A percentile compares a stretch with the other conserved stretches of the same genome.
Evolutionary conservation across 2,888 invertebrate species (phyloP).

Genomic region (Boloria euphrosyne): DNA sequence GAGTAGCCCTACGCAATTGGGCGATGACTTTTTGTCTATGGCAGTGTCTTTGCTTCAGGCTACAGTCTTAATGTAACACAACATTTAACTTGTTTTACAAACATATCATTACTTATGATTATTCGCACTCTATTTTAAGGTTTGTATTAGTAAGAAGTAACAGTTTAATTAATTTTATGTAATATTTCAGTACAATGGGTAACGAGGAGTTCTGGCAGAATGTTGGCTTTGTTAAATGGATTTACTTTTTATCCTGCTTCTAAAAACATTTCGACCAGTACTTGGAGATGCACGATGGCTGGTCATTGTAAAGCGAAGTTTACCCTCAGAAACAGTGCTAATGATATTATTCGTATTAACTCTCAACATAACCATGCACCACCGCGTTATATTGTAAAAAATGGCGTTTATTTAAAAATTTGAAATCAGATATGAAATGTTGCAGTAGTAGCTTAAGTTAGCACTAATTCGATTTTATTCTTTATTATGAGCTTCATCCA

Average conservation of each 20-base stretch:
- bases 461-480: no score
- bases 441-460: background rate
- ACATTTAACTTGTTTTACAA: no score
- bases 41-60: background rate
- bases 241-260: slow-evolving; percentile 25
- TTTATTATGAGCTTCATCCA: no score
- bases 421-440: background rate
- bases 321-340: slow-evolving; percentile 50
- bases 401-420: slow-evolving; percentile 38
- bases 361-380: slow-evolving; percentile 37
- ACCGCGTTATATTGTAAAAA: slow-evolving; percentile 38
- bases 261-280: slow-evolving; percentile 33
- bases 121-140: no score
- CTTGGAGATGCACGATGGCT: slow-evolving; percentile 46
- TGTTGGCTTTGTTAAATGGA: slow-evolving; percentile 32
- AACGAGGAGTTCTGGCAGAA: background rate
- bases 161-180: background rate
- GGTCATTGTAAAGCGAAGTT: slow-evolving; percentile 55
- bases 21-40: no score
- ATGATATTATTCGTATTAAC: slow-evolving; percentile 23
- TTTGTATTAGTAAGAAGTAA: background rate
- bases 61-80: no score
- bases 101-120: no score
- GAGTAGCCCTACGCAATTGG: no score
- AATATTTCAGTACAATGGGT: slow-evolving; percentile 5